phyloP scores from a whole-genome alignment of 2,113 vertebrate genomes.

The Sceloporus undulatus region DNA sequence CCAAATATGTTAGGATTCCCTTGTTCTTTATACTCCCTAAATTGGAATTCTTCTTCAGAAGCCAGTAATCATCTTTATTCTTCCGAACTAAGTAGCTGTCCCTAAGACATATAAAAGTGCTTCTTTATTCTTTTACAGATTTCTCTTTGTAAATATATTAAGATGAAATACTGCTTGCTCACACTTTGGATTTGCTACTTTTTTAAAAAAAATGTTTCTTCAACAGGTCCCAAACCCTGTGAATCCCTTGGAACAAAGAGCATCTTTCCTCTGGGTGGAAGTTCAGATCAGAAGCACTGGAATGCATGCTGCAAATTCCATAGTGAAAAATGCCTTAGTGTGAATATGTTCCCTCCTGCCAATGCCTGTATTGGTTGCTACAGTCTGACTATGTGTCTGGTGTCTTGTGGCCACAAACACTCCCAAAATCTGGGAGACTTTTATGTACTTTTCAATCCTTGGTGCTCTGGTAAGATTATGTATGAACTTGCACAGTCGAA shows the following conservation, averaged over 20 bases:
- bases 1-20: background rate
- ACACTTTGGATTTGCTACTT: slow-evolving; percentile 32
- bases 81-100: background rate
- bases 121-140: slow-evolving; percentile 34
- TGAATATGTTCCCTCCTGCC: slow-evolving; percentile 55
- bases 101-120: background rate
- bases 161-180: slow-evolving; percentile 32
- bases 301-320: slow-evolving; percentile 59
- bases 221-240: slow-evolving; percentile 63
- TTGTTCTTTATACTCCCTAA: background rate
- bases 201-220: background rate
- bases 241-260: slow-evolving; percentile 65
- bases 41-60: background rate
- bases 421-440: slow-evolving; percentile 61
- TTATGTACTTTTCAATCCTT: slow-evolving; percentile 68
- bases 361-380: slow-evolving; percentile 65
- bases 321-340: slow-evolving; percentile 48
- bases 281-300: slow-evolving; percentile 62
- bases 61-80: background rate
- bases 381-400: slow-evolving; percentile 60
- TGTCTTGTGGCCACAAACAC: slow-evolving; percentile 51
- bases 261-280: slow-evolving; percentile 58
- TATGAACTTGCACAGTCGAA: background rate
- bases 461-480: slow-evolving; percentile 58
- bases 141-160: slow-evolving; percentile 47